Evolutionary conservation across 2,113 vertebrate species (phyloP).

Genomic region (Laticauda colubrina): DNA sequence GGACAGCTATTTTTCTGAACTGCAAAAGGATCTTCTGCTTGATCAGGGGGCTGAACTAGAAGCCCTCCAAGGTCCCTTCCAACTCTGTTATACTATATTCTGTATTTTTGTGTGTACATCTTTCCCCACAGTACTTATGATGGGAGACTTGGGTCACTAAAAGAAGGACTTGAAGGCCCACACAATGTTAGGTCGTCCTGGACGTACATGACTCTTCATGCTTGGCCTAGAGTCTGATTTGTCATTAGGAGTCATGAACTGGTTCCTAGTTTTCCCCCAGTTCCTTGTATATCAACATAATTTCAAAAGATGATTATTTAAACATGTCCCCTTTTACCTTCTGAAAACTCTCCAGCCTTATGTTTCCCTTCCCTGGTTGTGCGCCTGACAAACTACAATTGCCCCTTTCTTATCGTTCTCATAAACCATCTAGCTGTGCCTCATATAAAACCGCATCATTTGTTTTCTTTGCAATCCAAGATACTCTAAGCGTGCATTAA

Average conservation of each 20-base stretch:
- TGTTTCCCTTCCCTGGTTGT: background rate
- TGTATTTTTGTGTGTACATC: background rate
- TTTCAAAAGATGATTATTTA: slow-evolving; percentile 14
- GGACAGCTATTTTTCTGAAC: background rate
- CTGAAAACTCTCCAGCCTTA: background rate
- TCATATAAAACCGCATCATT: slow-evolving; percentile 24
- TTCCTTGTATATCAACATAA: background rate
- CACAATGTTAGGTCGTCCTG: background rate
- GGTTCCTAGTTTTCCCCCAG: background rate
- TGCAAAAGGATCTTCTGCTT: background rate
- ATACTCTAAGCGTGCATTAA: slow-evolving; percentile 18
- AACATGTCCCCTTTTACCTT: slow-evolving; percentile 3
- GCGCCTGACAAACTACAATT: slow-evolving; percentile 15
- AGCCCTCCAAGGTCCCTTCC: background rate
- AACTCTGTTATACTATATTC: background rate
- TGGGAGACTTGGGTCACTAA: background rate
- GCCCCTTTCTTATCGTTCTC: slow-evolving; percentile 25
- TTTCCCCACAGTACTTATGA: background rate
- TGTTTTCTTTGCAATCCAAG: slow-evolving; percentile 35
- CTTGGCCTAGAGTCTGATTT: background rate
- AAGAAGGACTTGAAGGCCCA: background rate
- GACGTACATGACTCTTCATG: background rate
- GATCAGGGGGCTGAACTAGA: background rate
- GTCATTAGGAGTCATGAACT: background rate
- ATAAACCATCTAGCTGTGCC: slow-evolving; percentile 31